Base-by-base conservation (phyloP, 2,113 vertebrate genomes). In the Heterotis niloticus region DNA sequence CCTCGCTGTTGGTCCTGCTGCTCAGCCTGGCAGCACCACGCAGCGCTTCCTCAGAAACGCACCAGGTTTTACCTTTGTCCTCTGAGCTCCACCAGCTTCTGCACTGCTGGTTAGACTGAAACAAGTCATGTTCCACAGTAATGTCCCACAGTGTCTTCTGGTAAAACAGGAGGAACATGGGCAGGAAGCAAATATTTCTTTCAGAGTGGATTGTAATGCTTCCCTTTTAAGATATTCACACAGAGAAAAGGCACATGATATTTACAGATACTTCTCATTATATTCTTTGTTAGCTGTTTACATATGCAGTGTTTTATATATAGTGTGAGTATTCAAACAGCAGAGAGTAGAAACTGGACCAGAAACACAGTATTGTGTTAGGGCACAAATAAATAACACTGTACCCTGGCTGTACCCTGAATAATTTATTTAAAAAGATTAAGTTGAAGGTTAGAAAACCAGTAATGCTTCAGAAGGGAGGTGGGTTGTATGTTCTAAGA, bases 241-340 rank as follows among this genome's bases (percentile, higher is more conserved):
- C 3, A 10, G 59, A 72, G 68, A 71, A 44, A 71, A 34, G 29
- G 29, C 52, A 44, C 34, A 10, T n/a, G 67, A 34, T n/a, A n/a
- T n/a, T n/a, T n/a, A n/a, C n/a, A n/a, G n/a, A n/a, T n/a, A n/a
- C 34, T 72, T 72, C 69, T 52, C 51, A 28, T 70, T 17, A 26
- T 44, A 28, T 29, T 26, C 29, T 51, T 20, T 62, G 59, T 14
- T 16, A 62, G 1, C 10, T 62, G 59, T 62, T 62, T 62, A 4
- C 1, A 44, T 44, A 44, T 2, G 59, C 10, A 72, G 34, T 44
- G n/a, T 71, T 51, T 17, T 20, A 0, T n/a, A 71, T 51, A 52
- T 4, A 20, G 52, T 52, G 34, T 14, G 2, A 20, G 10, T 62
- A 20, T 62, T 62, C 13, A 4, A 11, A 20, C 13, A 20, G 59